These are phyloP conservation scores for Epinephelus cyanopodus DNA, from an alignment of 2,113 vertebrate species.

Conservation along the genomic window DNA sequence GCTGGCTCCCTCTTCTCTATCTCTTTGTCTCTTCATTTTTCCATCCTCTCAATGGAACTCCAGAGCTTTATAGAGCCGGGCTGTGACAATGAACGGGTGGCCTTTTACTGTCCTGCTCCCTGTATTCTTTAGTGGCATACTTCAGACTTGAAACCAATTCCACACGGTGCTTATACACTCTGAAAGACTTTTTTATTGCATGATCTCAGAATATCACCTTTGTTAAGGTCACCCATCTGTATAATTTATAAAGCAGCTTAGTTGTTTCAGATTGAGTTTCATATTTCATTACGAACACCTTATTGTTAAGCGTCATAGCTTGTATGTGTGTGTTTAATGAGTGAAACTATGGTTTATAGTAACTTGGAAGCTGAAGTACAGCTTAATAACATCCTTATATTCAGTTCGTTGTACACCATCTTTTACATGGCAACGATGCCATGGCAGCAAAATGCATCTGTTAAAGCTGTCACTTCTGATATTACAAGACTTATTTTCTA, in stretches of 20 bases:
- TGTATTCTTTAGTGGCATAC: constrained; percentile 14
- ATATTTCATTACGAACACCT: constrained; percentile 9
- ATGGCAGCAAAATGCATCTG: background rate
- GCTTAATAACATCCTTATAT: constrained; percentile 10
- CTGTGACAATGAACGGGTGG: background rate
- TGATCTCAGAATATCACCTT: constrained; percentile 45
- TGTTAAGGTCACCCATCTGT: constrained; percentile 44
- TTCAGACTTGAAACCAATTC: constrained; percentile 13
- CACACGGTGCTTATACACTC: background rate
- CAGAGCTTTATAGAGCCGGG: constrained; percentile 24
- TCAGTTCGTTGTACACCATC: background rate
- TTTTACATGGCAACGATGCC: background rate
- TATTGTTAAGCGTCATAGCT: background rate
- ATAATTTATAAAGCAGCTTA: constrained; percentile 29
- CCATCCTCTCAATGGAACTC: constrained; percentile 37
- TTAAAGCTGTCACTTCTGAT: background rate
- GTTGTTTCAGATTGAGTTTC: background rate
- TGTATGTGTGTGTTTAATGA: background rate
- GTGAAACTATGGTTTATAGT: constrained; percentile 6
- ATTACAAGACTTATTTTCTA: background rate
- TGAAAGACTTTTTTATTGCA: constrained; percentile 26
- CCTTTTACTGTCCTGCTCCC: constrained; percentile 7
- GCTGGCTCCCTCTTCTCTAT: constrained; percentile 1
- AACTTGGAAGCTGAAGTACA: constrained; percentile 6
- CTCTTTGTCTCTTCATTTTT: constrained; percentile 41